phyloP scores from a whole-genome alignment of 2,888 invertebrate species.

The Sylvicola cinctus region DNA sequence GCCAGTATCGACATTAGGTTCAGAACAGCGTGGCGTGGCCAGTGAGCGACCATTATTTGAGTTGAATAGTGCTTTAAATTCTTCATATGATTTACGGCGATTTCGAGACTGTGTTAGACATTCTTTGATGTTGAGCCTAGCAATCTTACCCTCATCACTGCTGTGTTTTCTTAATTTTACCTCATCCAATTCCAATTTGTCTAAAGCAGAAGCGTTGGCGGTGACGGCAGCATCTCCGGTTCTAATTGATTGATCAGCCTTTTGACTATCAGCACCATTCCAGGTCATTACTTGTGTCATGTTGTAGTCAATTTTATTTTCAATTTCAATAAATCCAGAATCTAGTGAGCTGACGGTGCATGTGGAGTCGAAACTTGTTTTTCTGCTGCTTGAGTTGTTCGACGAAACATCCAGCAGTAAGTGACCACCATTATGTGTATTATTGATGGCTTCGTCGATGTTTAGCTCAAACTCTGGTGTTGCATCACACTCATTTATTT shows the following conservation, averaged over 20 bases:
- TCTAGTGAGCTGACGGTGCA: conserved; percentile 26
- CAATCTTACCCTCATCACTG: background rate
- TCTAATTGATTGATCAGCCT: no score
- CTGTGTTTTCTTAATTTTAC: background rate
- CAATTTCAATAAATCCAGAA: conserved; percentile 27
- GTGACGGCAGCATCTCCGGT: no score
- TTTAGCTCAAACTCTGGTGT: no score
- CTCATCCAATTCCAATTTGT: no score
- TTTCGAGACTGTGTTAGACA: conserved; percentile 24
- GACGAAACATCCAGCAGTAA: background rate
- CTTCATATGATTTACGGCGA: conserved; percentile 25
- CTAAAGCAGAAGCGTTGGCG: background rate
- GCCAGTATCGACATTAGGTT: background rate
- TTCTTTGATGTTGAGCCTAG: conserved; percentile 21
- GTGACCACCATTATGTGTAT: no score
- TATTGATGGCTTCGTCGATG: no score
- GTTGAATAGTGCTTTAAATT: conserved; percentile 23
- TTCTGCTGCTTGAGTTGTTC: conserved; percentile 21
- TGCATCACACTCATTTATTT: no score
- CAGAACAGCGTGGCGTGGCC: background rate
- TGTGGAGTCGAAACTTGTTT: conserved; percentile 26
- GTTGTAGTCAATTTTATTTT: conserved; percentile 9
- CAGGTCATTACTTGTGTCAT: background rate
- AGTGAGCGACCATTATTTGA: conserved; percentile 2
- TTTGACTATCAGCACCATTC: background rate